phyloP scores from a whole-genome alignment of 2,888 invertebrate species.

The Leptinotarsa rubiginosa region DNA sequence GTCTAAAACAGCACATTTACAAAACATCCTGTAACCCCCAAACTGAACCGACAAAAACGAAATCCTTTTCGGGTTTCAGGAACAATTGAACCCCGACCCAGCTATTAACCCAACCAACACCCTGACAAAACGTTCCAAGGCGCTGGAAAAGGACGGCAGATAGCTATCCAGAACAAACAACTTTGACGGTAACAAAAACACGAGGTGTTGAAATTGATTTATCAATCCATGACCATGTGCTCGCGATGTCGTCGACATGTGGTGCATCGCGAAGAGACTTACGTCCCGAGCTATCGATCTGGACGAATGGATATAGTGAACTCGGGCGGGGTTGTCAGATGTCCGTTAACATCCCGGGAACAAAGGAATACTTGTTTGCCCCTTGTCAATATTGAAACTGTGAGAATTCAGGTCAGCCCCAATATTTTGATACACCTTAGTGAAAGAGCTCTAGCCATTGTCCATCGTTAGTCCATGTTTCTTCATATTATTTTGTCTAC shows the following conservation, averaged over 20 bases:
- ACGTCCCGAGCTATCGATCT: conserved; percentile 22
- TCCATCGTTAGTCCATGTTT: no score
- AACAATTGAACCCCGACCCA: conserved; percentile 11
- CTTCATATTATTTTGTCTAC: no score
- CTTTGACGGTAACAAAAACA: conserved; percentile 39
- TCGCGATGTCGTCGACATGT: conserved; percentile 42
- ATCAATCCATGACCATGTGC: conserved; percentile 44
- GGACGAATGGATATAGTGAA: conserved; percentile 6
- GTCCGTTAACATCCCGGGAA: not conserved
- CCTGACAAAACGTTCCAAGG: not conserved
- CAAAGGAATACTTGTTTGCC: not conserved
- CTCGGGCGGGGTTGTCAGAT: conserved; percentile 10
- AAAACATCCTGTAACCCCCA: not conserved
- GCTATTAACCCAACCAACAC: conserved; percentile 11
- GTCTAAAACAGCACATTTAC: not conserved
- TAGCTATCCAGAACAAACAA: conserved; percentile 31
- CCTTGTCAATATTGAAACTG: no score
- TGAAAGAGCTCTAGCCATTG: no score
- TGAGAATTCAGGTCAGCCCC: no score
- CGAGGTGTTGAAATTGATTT: conserved; percentile 47
- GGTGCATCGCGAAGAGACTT: conserved; percentile 9
- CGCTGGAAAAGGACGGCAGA: conserved; percentile 1
- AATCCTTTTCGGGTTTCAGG: conserved; percentile 10
- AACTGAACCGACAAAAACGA: not conserved
- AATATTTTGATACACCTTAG: no score